Conservation (phyloP, 2,113 vertebrate species). For the Microtus pennsylvanicus region DNA sequence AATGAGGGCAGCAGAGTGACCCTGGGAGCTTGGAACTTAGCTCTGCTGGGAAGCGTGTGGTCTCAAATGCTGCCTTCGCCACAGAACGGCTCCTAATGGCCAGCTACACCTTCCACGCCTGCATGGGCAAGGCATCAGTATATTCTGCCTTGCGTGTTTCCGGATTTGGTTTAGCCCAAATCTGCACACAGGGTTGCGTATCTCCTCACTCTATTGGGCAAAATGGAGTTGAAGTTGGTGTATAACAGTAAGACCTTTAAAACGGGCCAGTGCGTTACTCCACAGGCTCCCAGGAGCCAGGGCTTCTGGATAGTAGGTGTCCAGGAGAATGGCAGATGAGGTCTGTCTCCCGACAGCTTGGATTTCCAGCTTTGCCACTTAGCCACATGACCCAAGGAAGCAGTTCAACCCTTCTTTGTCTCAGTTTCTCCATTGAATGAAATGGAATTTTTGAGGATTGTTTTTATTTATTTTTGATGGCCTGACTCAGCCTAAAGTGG, state of each 20-base stretch:
- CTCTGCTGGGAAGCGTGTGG: rapidly evolving
- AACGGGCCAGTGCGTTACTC: not conserved
- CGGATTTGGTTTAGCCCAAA: not conserved
- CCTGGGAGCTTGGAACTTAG: not conserved
- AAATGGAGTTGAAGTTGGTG: not conserved
- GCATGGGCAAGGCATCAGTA: not conserved
- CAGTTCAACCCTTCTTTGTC: not conserved
- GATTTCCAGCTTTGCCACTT: not conserved
- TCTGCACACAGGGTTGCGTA: not conserved
- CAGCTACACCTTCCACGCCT: not conserved
- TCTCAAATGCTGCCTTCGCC: not conserved
- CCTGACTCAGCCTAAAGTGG: not conserved
- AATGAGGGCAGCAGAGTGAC: constrained; percentile 15
- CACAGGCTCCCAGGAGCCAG: not conserved
- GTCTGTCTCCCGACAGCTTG: not conserved
- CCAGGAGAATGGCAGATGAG: not conserved
- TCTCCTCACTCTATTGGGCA: not conserved
- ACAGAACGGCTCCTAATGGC: not conserved
- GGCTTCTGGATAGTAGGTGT: not conserved
- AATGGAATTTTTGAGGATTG: not conserved
- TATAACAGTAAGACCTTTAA: not conserved
- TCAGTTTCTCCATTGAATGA: not conserved
- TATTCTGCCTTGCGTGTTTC: not conserved
- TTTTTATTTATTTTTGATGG: not conserved
- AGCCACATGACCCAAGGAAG: not conserved